Percentiles rank a stretch among this genome's conserved stretches.
phyloP scores from a whole-genome alignment of 2,113 vertebrate genomes.

The Upupa epops region DNA sequence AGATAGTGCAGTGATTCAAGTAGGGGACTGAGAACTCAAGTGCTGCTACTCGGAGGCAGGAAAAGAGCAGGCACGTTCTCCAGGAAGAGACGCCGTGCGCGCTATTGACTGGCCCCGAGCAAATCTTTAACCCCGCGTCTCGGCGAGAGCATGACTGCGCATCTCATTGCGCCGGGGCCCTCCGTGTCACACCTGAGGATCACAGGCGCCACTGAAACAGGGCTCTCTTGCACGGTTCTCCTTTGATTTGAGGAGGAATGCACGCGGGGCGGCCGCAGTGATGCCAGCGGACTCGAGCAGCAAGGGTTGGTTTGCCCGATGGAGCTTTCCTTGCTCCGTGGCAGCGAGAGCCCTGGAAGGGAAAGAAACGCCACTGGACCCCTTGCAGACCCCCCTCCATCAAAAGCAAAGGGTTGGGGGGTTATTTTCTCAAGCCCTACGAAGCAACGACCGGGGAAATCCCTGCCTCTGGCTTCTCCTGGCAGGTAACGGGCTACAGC shows the following conservation, averaged over 20 bases:
- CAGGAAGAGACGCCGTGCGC: slow-evolving; percentile 70
- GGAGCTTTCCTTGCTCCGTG: background rate
- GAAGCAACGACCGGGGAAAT: background rate
- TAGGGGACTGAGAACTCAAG: slow-evolving; percentile 71
- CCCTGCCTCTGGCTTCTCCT: background rate
- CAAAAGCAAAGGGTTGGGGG: background rate
- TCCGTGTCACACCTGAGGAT: slow-evolving; percentile 66
- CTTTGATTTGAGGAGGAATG: slow-evolving; percentile 34
- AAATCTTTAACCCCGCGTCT: slow-evolving; percentile 75
- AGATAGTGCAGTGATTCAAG: slow-evolving; percentile 75
- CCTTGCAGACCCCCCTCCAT: background rate
- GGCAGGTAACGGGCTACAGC: background rate
- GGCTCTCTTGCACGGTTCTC: background rate
- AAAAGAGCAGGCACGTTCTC: slow-evolving; percentile 70
- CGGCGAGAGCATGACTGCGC: slow-evolving; percentile 71
- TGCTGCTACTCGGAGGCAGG: slow-evolving; percentile 67
- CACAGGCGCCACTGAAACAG: slow-evolving; percentile 49
- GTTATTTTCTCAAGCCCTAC: no score
- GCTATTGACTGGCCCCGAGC: slow-evolving; percentile 75
- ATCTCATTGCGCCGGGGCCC: slow-evolving; percentile 69
- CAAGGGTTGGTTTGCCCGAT: no score
- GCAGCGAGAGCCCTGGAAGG: background rate
- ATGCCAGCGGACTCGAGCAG: no score
- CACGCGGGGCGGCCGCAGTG: background rate
- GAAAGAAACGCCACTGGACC: background rate